phyloP scores from a whole-genome alignment of 2,797 vertebrate species.

The Labroides dimidiatus region DNA sequence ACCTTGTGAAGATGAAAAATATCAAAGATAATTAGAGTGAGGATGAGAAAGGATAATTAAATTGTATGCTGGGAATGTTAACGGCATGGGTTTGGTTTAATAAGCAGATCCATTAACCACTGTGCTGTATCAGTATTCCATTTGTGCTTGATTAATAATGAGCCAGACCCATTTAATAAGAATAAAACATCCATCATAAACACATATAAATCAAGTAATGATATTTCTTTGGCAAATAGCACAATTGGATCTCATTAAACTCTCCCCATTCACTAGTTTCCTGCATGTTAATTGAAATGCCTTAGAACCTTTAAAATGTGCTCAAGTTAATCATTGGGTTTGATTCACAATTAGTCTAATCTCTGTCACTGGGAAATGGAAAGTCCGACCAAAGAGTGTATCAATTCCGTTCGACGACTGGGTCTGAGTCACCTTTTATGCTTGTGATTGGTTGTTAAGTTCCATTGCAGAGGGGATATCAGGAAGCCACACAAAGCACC shows the following conservation, averaged over 20 bases:
- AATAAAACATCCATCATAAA: conserved; percentile 82
- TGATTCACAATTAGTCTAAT: conserved; percentile 81
- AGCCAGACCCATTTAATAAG: conserved; percentile 72
- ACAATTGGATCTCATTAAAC: conserved; percentile 78
- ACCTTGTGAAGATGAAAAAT: conserved; percentile 77
- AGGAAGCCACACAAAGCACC: conserved; percentile 64
- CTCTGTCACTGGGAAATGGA: conserved; percentile 73
- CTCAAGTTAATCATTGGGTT: conserved; percentile 80
- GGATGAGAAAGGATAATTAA: conserved; percentile 75
- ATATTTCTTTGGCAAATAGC: conserved; percentile 73
- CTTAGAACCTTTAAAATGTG: conserved; percentile 74
- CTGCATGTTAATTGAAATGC: conserved; percentile 80
- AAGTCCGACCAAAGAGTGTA: conserved; percentile 69
- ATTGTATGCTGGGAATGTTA: conserved; percentile 74
- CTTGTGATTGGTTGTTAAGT: conserved; percentile 73
- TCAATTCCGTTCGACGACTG: conserved; percentile 68
- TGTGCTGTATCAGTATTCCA: conserved; percentile 71
- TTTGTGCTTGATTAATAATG: conserved; percentile 79
- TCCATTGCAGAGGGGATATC: conserved; percentile 69
- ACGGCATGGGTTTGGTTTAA: conserved; percentile 67
- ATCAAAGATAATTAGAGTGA: conserved; percentile 77
- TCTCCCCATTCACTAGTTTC: conserved; percentile 63
- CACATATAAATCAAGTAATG: conserved; percentile 75
- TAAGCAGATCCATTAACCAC: conserved; percentile 77
- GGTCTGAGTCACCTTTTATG: conserved; percentile 71